These are phyloP conservation scores for Centropristis striata DNA, from an alignment of 2,113 vertebrate species.

Conservation along the genomic window DNA sequence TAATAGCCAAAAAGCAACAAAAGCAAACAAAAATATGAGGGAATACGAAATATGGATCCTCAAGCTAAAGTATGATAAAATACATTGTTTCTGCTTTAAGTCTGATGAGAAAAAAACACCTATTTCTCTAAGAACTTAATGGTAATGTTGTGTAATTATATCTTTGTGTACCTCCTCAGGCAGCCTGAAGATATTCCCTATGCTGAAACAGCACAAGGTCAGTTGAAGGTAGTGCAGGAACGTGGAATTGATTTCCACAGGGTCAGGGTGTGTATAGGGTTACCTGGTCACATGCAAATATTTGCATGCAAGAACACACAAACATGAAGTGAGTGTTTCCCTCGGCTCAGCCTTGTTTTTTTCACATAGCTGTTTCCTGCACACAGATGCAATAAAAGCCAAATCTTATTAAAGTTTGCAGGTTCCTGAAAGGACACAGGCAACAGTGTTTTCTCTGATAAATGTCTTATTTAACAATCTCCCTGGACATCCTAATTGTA, in stretches of 20 bases:
- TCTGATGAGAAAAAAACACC: no score
- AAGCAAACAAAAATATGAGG: no score
- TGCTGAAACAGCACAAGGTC: conserved; percentile 21
- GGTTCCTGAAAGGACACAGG: conserved; percentile 30
- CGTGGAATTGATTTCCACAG: conserved; percentile 38
- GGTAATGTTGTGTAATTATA: neutral
- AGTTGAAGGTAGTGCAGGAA: conserved; percentile 15
- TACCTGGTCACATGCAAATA: conserved; percentile 23
- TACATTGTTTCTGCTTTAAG: no score
- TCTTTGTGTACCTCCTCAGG: neutral
- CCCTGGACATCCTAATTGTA: conserved; percentile 64
- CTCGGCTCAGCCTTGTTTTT: neutral
- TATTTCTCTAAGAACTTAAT: neutral
- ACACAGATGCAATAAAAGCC: conserved; percentile 3
- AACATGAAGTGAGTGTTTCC: neutral
- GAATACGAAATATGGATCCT: no score
- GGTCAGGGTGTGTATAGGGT: conserved; percentile 1
- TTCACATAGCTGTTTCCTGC: neutral
- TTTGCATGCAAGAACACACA: conserved; percentile 15
- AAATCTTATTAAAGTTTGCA: conserved; percentile 29
- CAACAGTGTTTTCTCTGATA: conserved; percentile 43
- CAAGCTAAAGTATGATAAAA: no score
- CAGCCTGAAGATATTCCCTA: neutral
- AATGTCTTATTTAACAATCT: conserved; percentile 74
- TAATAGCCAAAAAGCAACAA: no score